Evolutionary conservation across 2,888 invertebrate species (phyloP).

Genomic region (Cantharis nigra): DNA sequence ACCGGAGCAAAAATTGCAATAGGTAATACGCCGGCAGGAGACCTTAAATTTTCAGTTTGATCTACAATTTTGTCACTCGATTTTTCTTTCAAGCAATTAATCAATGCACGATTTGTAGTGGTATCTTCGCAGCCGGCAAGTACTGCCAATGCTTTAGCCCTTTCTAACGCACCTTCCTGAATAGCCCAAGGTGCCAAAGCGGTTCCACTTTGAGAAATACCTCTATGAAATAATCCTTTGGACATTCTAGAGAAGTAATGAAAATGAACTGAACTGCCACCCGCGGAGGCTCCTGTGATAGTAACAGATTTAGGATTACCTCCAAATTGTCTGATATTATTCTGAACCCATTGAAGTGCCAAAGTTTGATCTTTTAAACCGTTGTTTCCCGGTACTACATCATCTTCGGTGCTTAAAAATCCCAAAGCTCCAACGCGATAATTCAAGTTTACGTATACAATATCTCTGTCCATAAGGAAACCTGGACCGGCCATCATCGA

Average conservation of each 20-base stretch:
- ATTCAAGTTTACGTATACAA: neutral
- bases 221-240: constrained; percentile 59
- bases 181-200: constrained; percentile 63
- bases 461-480: neutral
- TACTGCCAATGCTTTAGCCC: constrained; percentile 63
- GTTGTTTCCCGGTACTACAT: constrained; percentile 56
- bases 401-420: neutral
- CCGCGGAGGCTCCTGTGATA: constrained; percentile 48
- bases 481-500: constrained; percentile 51
- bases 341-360: constrained; percentile 49
- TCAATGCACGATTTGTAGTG: constrained; percentile 59
- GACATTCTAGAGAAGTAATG: constrained; percentile 50
- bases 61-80: constrained; percentile 48
- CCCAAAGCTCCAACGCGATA: neutral
- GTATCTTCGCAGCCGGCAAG: constrained; percentile 65
- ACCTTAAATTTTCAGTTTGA: neutral
- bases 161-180: constrained; percentile 60
- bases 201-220: constrained; percentile 72
- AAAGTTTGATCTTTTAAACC: constrained; percentile 56
- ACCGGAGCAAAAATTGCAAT: constrained; percentile 44
- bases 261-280: constrained; percentile 49
- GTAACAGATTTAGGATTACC: constrained; percentile 51
- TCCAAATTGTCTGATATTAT: constrained; percentile 49
- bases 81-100: constrained; percentile 66
- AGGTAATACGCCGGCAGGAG: constrained; percentile 57